A percentile compares a stretch with the other conserved stretches of the same genome.
Conservation (phyloP, 2,888 invertebrate species). For the Mimas tiliae region DNA sequence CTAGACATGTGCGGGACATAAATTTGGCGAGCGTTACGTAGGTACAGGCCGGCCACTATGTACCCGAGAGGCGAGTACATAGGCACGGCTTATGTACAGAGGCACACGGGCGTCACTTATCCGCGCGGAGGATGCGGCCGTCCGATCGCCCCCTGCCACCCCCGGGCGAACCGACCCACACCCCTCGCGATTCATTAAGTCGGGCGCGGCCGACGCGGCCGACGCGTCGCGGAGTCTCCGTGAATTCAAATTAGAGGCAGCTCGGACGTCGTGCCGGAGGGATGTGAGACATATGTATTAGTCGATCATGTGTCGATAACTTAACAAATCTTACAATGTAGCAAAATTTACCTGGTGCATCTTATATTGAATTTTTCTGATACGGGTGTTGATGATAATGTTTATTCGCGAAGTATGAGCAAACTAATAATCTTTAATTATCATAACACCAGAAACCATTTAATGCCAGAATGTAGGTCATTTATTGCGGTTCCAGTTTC, state of each 20-base stretch:
- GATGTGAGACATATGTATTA: conserved; percentile 37
- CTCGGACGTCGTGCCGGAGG: conserved; percentile 80
- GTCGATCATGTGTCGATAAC: background rate
- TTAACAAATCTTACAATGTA: too few relatives aligned
- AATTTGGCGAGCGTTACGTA: conserved; percentile 83
- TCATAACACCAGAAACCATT: too few relatives aligned
- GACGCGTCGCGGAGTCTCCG: conserved; percentile 84
- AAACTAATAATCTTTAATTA: too few relatives aligned
- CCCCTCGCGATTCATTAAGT: conserved; percentile 83
- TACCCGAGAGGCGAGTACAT: conserved; percentile 65
- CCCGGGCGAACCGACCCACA: conserved; percentile 55
- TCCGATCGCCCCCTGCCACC: conserved; percentile 74
- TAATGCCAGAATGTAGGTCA: too few relatives aligned
- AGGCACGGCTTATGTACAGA: conserved; percentile 77
- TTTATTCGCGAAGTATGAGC: too few relatives aligned
- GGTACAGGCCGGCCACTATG: conserved; percentile 80
- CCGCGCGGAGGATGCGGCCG: conserved; percentile 84
- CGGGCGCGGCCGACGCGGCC: conserved; percentile 84
- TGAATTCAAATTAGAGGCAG: conserved; percentile 84
- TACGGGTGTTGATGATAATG: too few relatives aligned
- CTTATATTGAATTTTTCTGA: too few relatives aligned
- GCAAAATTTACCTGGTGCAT: too few relatives aligned
- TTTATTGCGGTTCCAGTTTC: too few relatives aligned
- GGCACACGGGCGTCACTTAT: conserved; percentile 85
- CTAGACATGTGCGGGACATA: conserved; percentile 85